Evolutionary conservation across 2,888 invertebrate genomes (phyloP).

Genomic region (Tipula confusa): DNA sequence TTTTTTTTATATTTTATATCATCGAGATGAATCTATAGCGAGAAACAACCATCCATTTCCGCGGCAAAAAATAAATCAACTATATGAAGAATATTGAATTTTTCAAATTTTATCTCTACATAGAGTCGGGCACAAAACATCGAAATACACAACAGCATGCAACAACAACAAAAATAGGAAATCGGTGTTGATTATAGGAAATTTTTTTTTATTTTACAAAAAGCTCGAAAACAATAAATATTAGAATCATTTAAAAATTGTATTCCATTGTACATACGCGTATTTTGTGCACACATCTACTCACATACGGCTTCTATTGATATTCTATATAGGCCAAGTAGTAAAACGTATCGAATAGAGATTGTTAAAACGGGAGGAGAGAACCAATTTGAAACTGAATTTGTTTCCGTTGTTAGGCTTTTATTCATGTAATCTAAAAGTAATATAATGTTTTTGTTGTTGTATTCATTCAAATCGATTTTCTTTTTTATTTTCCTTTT

Average conservation of each 20-base stretch:
- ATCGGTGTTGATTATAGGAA: background rate
- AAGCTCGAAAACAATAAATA: background rate
- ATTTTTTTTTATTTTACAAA: background rate
- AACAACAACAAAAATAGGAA: background rate
- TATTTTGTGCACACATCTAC: background rate
- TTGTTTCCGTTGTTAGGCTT: background rate
- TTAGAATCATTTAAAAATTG: constrained; percentile 6
- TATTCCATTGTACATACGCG: background rate
- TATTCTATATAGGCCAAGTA: background rate
- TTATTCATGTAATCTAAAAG: constrained; percentile 7
- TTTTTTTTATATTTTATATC: background rate
- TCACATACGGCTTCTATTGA: background rate
- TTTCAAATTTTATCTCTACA: background rate
- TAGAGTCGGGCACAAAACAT: background rate
- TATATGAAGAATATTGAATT: constrained; percentile 20
- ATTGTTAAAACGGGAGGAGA: background rate
- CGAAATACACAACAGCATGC: no score
- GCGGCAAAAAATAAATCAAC: background rate
- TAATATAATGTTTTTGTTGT: background rate
- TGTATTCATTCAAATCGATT: background rate
- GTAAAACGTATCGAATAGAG: background rate
- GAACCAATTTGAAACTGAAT: background rate
- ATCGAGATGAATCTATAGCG: background rate
- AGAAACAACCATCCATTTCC: background rate
- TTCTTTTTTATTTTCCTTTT: background rate